A percentile compares a stretch with the other conserved stretches of the same genome.
Evolutionary conservation across 2,113 vertebrate species (phyloP).

Genomic region (Brachyistius frenatus): DNA sequence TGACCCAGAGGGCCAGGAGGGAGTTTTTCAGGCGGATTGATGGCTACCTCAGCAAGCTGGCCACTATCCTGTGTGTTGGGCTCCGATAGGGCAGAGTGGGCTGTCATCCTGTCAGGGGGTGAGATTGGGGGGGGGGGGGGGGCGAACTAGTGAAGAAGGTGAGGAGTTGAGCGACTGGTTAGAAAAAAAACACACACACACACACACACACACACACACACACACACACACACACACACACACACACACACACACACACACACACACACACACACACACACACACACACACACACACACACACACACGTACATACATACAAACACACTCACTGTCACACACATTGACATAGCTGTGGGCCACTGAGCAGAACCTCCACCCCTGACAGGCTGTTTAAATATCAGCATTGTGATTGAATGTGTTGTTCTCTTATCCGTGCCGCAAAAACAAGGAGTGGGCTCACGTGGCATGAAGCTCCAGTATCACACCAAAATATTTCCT

Average conservation of each 20-base stretch:
- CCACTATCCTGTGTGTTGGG: conserved; percentile 56
- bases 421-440: conserved; percentile 57
- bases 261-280: conserved; percentile 61
- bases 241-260: conserved; percentile 61
- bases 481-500: conserved; percentile 22
- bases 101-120: conserved; percentile 86
- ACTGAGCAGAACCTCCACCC: conserved; percentile 83
- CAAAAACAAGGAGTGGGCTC: conserved; percentile 47
- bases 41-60: conserved; percentile 73
- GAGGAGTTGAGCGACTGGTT: conserved; percentile 53
- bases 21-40: conserved; percentile 79
- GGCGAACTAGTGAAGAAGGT: conserved; percentile 68
- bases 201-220: conserved; percentile 61
- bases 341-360: conserved; percentile 76
- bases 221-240: conserved; percentile 61
- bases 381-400: conserved; percentile 75
- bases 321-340: conserved; percentile 78
- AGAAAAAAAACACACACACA: conserved; percentile 51
- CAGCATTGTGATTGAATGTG: conserved; percentile 51
- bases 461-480: conserved; percentile 1
- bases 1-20: conserved; percentile 77
- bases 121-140: conserved; percentile 73
- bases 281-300: conserved; percentile 61
- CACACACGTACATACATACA: no score
- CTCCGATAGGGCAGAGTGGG: conserved; percentile 63